Percentiles rank a stretch among this genome's conserved stretches.
phyloP scores from a whole-genome alignment of 1,140 invertebrate genomes.

The Neodiprion fabricii region DNA sequence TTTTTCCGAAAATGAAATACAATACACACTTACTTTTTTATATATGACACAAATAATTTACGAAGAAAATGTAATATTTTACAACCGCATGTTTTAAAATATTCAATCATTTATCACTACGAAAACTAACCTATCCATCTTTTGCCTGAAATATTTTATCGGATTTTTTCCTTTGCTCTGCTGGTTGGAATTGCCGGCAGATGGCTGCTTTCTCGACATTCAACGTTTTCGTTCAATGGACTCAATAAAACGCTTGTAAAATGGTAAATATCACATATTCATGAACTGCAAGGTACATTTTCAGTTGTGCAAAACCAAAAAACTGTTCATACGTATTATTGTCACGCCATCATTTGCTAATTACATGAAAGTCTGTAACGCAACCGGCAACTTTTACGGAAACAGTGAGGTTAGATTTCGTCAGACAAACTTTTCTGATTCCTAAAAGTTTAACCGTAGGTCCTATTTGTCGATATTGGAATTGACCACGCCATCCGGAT shows the following conservation, averaged over 20 bases:
- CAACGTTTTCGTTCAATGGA: background rate
- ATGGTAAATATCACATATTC: conserved; percentile 44
- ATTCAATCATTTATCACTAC: too few species aligned
- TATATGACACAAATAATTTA: too few species aligned
- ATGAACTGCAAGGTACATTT: conserved; percentile 32
- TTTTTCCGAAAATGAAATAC: too few species aligned
- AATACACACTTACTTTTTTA: too few species aligned
- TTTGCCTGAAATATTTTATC: background rate
- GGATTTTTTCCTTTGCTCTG: background rate
- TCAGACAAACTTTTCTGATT: background rate
- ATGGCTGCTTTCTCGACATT: background rate
- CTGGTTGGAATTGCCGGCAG: background rate
- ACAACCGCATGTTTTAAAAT: too few species aligned
- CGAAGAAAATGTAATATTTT: too few species aligned
- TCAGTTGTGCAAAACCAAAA: background rate
- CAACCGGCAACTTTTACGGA: conserved; percentile 15
- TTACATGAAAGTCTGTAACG: conserved; percentile 8
- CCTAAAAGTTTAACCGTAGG: background rate
- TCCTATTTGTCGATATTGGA: conserved; percentile 15
- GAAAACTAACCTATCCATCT: background rate
- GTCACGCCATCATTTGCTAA: background rate
- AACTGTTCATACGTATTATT: background rate
- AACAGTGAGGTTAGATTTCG: conserved; percentile 33
- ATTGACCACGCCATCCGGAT: background rate
- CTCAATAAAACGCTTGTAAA: conserved; percentile 34